Base-by-base conservation (phyloP, 92 coral and sea anemone species). In the Phenganax marumi region DNA sequence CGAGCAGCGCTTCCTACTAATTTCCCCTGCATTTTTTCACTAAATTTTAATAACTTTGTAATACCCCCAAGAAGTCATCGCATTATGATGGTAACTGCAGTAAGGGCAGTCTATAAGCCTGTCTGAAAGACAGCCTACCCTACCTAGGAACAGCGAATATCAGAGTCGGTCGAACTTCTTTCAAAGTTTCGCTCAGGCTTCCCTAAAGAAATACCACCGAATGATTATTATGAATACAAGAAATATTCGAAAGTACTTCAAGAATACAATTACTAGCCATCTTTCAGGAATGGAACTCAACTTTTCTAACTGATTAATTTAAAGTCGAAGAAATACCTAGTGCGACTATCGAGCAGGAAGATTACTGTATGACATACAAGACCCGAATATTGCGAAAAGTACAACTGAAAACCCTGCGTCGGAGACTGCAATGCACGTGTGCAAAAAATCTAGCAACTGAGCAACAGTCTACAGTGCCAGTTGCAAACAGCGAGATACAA, bases 61-160 rank as follows among this genome's bases (percentile, higher is more conserved):
- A 50, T 50, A 62, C 43, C 43, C 43, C 43, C 12, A 72, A 55
- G 50, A 47, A n/a, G 39, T 80, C 33, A 69, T 75, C 10, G 6
- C 3, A 8, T 76, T 3, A 18, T 55, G 12, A 54, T 76, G 19
- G 22, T 17, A 22, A 46, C 39, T 47, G 63, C 21, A 56, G 21
- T 1, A 13, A 56, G 21, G 63, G 22, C 43, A 14, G 43, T 64
- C 43, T 18, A 25, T 25, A 16, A 18, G n/a, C n/a, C n/a, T 63
- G 8, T 22, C 18, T 63, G 70, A 16, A 16, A 18, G 18, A 22
- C 26, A 64, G 26, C 24, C 2, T 64, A 22, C 13, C 74, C n/a
- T 54, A 95, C 98, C 98, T 89, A 48, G 98, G 98, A 33, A 95
- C 98, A 68, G 95, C 98, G 46, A 95, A 85, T 0, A 95, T 17